A percentile compares a stretch with the other conserved stretches of the same genome.
These are phyloP conservation scores for Phaetusa simplex DNA, from an alignment of 2,113 vertebrate genomes.

Conservation along the genomic window DNA sequence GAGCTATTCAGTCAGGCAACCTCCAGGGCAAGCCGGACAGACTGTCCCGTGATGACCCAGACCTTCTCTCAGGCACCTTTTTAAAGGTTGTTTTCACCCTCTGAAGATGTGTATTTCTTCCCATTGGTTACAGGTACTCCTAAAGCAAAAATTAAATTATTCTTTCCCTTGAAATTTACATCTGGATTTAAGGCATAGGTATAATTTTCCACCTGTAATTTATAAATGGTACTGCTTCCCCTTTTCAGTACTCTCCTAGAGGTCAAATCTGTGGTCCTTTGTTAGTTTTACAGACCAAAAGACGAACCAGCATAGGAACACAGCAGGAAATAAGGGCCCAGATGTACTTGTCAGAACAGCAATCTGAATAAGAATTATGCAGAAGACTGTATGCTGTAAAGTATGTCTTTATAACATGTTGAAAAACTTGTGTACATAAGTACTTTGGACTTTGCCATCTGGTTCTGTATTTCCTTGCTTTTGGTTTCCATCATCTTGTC, in stretches of 20 bases:
- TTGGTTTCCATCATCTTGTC: neutral
- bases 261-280: neutral
- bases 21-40: neutral
- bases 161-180: neutral
- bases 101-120: neutral
- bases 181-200: neutral
- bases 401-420: neutral
- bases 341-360: neutral
- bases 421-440: neutral
- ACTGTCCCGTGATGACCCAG: neutral
- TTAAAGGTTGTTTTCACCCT: neutral
- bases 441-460: neutral
- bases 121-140: neutral
- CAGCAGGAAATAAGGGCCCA: neutral
- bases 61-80: neutral
- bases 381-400: neutral
- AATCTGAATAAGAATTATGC: neutral
- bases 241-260: neutral
- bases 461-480: neutral
- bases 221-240: neutral
- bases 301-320: neutral
- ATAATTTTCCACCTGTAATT: neutral
- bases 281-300: neutral
- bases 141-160: neutral
- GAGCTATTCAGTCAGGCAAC: neutral